Percentiles rank a stretch among this genome's conserved stretches.
phyloP scores from a whole-genome alignment of 2,797 vertebrate genomes.

The Smutsia temminckii region DNA sequence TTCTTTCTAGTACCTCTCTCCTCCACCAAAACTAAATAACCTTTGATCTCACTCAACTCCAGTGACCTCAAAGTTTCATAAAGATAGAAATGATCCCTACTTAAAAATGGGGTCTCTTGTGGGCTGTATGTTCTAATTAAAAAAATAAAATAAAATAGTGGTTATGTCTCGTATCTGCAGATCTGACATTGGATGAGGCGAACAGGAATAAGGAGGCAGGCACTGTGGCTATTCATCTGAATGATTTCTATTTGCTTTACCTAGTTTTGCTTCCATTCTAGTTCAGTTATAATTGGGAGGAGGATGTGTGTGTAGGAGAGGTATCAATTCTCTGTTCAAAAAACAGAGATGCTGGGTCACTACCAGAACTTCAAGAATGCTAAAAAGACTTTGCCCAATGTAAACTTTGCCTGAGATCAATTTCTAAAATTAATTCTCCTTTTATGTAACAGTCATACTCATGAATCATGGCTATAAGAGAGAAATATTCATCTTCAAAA shows the following conservation, averaged over 20 bases:
- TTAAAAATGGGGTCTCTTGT: neutral
- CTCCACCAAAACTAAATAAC: neutral
- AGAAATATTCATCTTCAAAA: slow-evolving; percentile 27
- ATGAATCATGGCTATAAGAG: neutral
- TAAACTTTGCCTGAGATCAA: neutral
- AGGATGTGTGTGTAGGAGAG: neutral
- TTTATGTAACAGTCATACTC: slow-evolving; percentile 26
- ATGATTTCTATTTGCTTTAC: neutral
- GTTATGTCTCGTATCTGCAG: neutral
- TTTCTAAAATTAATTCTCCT: neutral
- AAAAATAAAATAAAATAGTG: neutral
- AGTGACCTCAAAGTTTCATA: neutral
- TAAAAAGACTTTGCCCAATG: neutral
- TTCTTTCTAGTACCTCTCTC: neutral
- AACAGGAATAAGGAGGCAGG: neutral
- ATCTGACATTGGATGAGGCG: neutral
- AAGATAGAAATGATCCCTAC: neutral
- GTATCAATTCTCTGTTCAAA: neutral
- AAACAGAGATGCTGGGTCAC: neutral
- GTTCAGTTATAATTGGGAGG: neutral
- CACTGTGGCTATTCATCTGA: neutral
- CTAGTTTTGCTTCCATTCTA: neutral
- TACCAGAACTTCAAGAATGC: neutral
- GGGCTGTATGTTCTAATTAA: neutral
- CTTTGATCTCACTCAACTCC: neutral